Conservation (phyloP, 2,888 invertebrate species). For the Lithophane ornitopus region DNA sequence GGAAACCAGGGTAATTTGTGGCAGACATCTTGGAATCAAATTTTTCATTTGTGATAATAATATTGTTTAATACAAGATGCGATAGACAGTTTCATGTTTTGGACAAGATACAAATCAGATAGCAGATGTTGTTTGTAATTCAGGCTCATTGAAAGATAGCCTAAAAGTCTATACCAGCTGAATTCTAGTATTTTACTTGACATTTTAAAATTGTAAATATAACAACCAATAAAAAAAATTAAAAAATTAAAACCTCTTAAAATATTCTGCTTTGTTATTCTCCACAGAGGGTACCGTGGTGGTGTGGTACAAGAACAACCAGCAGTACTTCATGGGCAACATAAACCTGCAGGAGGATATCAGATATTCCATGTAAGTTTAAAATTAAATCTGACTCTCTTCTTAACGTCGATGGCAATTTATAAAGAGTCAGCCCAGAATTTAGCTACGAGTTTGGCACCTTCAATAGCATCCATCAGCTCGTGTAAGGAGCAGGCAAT, state of each 20-base stretch:
- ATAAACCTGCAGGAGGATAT: constrained; percentile 53
- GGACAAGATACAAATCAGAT: neutral
- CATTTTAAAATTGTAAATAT: neutral
- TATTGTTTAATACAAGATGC: neutral
- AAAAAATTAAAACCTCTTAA: neutral
- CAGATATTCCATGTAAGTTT: constrained; percentile 80
- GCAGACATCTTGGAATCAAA: constrained; percentile 31
- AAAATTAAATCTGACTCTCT: neutral
- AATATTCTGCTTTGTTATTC: neutral
- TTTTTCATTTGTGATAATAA: neutral
- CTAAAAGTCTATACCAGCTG: neutral
- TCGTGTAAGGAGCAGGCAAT: too few species aligned
- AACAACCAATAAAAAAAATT: too few species aligned
- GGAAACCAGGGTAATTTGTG: constrained; percentile 12
- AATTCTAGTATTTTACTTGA: too few species aligned
- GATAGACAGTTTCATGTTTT: neutral
- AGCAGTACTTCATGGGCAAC: constrained; percentile 69
- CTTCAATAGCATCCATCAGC: too few species aligned
- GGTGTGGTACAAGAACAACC: constrained; percentile 77
- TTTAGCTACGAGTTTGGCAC: too few species aligned
- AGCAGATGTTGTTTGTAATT: neutral
- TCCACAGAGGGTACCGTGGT: constrained; percentile 78
- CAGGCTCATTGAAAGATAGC: neutral
- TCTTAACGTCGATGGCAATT: too few species aligned
- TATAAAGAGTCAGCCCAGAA: too few species aligned